Base-by-base conservation (phyloP, 2,888 invertebrate genomes). In the Acrobasis repandana region DNA sequence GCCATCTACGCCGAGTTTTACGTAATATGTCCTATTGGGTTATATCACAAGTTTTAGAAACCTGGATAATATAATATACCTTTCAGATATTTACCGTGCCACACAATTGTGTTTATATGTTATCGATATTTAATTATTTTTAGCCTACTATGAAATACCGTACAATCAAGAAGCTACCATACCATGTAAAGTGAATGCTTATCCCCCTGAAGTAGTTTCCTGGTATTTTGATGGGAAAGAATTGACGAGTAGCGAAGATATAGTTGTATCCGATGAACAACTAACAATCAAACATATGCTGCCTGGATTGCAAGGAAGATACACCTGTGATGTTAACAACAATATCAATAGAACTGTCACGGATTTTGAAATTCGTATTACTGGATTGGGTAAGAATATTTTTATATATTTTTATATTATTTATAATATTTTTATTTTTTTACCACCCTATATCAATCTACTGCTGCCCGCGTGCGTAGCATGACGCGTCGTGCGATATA, bases 211-310 rank as follows among this genome's bases (percentile, higher is more conserved):
- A n/a, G 63, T 51, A 3, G 70, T 81, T 9, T 63, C 47, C 6
- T 85, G 85, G 85, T 75, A 70, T 49, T 72, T 67, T 61, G 67
- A 75, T 46, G 69, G 64, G 6, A 62, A 38, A 14, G 48, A 48
- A 49, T 9, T 84, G 20, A 33, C 11, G 1, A 51, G 62, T 6
- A 63, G 72, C 43, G 52, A 52, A n/a, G 60, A 76, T 60, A 61
- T 72, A 9, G 46, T 65, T 1, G 65, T 79, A 60, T 72, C 78
- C 9, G 51, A 56, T 9, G 76, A 83, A 46, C 64, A 67, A 8
- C 65, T 85, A 2, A 71, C 62, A 4, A 74, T 85, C 14, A 75
- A 71, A 34, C 61, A 67, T 1, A 82, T 82, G 79, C 61, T 68
- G 58, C 69, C 67, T 11, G 36, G 66, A 0, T 56, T 71, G 10